Base-by-base conservation (phyloP, 1,140 invertebrate species). In the Phortica variegata region DNA sequence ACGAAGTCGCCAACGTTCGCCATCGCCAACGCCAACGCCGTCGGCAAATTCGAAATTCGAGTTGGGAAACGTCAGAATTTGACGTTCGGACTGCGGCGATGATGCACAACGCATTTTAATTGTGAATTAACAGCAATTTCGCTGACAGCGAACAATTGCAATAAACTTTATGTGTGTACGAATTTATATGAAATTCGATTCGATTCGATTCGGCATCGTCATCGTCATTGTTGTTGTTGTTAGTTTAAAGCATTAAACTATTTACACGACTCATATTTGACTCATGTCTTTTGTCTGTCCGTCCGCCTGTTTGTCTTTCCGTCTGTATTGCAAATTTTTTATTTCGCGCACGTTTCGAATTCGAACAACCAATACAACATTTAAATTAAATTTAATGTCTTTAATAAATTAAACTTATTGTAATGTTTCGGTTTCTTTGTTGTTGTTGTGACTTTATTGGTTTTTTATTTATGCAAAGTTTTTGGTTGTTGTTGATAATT, bases 351-450 rank as follows among this genome's bases (percentile, higher is more conserved):
- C 10, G 49, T 49, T 57, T 52, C 47, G 34, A 29, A 54, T 50
- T 48, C 61, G 43, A 39, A 26, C 45, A 49, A 65, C 58, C 58
- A 52, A 58, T 58, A 65, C 58, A 65, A 65, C 61, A 68, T 66
- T 62, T 62, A 66, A 66, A 66, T 66, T 68, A 68, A 63, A 68
- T 58, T 66, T 66, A 57, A 66, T 68, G 60, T 41, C 54, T 50
- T 53, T 68, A 47, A 68, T 63, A 68, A 66, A 68, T 66, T 60
- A 53, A 57, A 40, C n/a, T n/a, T 54, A 43, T 57, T 43, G 48
- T 50, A 13, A 34, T 38, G 21, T 44, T 32, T 18, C 19, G 19
- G 23, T 37, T 36, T 18, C 40, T 7, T 12, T 39, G 33, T 32
- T 8, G 32, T 26, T 26, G 32, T 20, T 18, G 6, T 2, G 9